A percentile compares a stretch with the other conserved stretches of the same genome.
Conservation (phyloP, 2,888 invertebrate species). For the Tiliacea aurago region DNA sequence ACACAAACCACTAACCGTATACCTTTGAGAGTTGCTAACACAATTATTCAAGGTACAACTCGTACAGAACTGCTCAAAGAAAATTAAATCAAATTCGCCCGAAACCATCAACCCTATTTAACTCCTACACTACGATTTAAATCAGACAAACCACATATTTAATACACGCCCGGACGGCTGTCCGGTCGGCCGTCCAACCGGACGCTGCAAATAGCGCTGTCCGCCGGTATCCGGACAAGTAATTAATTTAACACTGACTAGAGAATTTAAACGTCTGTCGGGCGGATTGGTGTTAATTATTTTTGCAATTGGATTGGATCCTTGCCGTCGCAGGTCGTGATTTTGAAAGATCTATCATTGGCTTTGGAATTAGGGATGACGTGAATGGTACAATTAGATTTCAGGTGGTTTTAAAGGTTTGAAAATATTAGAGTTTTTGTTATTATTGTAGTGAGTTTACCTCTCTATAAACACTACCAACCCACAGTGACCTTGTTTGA, state of each 20-base stretch:
- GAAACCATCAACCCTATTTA: conserved; percentile 15
- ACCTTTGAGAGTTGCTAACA: conserved; percentile 5
- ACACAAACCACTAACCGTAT: conserved; percentile 4
- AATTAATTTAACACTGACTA: conserved; percentile 55
- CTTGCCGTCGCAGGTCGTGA: neutral
- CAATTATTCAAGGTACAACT: conserved; percentile 21
- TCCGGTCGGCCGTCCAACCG: conserved; percentile 9
- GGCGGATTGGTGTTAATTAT: conserved; percentile 48
- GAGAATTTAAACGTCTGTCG: conserved; percentile 44
- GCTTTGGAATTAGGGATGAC: neutral
- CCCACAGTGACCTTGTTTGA: neutral
- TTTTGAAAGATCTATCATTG: conserved; percentile 15
- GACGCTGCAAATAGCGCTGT: conserved; percentile 48
- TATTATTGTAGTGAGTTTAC: neutral
- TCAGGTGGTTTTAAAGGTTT: neutral
- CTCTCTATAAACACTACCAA: neutral
- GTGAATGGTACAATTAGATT: neutral
- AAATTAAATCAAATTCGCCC: conserved; percentile 26
- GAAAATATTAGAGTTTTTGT: neutral
- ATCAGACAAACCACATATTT: conserved; percentile 57
- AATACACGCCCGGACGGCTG: conserved; percentile 31
- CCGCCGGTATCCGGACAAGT: conserved; percentile 44
- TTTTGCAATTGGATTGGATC: conserved; percentile 30
- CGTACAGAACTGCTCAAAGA: neutral
- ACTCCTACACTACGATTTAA: conserved; percentile 38